phyloP scores from a whole-genome alignment of 2,888 invertebrate genomes.

The Dicycla oo region DNA sequence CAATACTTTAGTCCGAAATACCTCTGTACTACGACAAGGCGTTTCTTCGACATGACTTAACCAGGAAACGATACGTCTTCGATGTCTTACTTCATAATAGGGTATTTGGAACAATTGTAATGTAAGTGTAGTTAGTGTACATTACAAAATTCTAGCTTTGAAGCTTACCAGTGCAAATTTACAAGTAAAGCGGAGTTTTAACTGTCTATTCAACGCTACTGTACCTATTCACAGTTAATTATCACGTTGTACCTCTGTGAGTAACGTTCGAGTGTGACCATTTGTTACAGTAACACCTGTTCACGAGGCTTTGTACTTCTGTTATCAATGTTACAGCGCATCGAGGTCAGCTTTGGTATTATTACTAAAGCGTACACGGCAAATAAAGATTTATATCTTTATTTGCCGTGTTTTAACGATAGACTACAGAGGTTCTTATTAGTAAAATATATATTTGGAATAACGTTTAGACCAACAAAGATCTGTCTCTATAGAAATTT shows the following conservation, averaged over 20 bases:
- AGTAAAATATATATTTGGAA: background rate
- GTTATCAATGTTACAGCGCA: slow-evolving; percentile 1
- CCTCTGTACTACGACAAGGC: too few relatives aligned
- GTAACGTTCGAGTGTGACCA: slow-evolving; percentile 11
- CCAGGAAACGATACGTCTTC: too few relatives aligned
- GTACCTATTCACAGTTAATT: background rate
- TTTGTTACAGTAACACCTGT: slow-evolving; percentile 2
- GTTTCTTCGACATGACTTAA: too few relatives aligned
- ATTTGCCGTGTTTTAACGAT: too few relatives aligned
- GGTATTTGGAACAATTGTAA: too few relatives aligned
- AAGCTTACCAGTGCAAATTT: background rate
- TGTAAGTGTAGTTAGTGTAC: too few relatives aligned
- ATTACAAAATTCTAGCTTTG: too few relatives aligned
- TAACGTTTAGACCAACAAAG: background rate
- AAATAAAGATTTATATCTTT: too few relatives aligned
- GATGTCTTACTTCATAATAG: too few relatives aligned
- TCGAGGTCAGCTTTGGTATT: background rate
- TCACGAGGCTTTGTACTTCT: background rate
- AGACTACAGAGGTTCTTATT: background rate
- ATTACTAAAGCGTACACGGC: too few relatives aligned
- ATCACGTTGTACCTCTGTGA: background rate
- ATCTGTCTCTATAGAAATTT: background rate
- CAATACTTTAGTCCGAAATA: too few relatives aligned
- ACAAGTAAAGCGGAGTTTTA: background rate
- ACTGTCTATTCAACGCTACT: too few relatives aligned